Conservation (phyloP, 2,888 invertebrate genomes). For the Hedychridium roseum region DNA sequence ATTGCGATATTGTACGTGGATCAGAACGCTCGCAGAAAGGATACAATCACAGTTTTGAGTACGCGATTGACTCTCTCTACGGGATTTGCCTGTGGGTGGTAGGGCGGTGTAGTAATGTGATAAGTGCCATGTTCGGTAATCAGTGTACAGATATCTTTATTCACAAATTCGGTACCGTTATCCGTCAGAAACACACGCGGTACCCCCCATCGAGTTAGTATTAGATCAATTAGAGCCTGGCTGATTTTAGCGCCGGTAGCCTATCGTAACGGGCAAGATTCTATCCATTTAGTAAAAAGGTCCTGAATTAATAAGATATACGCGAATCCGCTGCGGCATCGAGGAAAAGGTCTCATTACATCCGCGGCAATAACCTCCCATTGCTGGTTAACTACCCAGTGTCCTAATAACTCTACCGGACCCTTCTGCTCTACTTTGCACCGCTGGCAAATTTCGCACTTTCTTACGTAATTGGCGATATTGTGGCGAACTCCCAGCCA, state of each 20-base stretch:
- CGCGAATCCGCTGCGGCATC: conserved; percentile 6
- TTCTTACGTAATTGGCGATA: conserved; percentile 19
- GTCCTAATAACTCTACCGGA: conserved; percentile 13
- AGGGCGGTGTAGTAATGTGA: conserved; percentile 29
- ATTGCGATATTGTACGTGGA: conserved; percentile 32
- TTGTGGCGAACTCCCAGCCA: conserved; percentile 36
- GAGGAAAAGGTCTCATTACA: conserved; percentile 24
- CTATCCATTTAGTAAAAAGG: conserved; percentile 28
- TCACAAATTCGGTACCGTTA: conserved; percentile 33
- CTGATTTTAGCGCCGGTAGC: conserved; percentile 21
- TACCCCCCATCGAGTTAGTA: conserved; percentile 27
- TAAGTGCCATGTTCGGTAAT: conserved; percentile 10
- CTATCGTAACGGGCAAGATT: conserved; percentile 20
- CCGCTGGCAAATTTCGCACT: conserved; percentile 25
- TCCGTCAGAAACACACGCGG: conserved; percentile 30
- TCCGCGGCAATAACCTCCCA: conserved; percentile 33
- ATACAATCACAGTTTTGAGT: conserved; percentile 42
- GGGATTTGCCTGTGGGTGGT: conserved; percentile 37
- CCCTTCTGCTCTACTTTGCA: conserved; percentile 15
- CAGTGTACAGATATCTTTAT: conserved; percentile 10
- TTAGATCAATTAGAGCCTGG: conserved; percentile 19
- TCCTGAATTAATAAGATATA: conserved; percentile 34
- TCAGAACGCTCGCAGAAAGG: conserved; percentile 22
- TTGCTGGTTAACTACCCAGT: conserved; percentile 11
- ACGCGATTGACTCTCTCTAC: conserved; percentile 36